Conservation (phyloP, 2,113 vertebrate genomes). For the Centropus unirufus region DNA sequence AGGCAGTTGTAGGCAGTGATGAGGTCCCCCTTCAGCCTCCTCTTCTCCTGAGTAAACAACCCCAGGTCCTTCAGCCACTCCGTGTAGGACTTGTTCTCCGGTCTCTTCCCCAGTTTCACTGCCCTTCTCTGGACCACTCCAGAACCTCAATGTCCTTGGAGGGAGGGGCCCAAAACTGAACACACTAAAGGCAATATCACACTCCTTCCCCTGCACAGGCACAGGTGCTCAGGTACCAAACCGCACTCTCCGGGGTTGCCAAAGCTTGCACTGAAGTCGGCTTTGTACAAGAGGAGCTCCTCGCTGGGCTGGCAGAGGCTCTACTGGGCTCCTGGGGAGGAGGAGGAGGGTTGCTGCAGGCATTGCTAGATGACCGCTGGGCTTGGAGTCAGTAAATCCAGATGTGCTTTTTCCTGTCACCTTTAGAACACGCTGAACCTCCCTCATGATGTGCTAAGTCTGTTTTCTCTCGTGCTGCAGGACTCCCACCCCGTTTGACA, state of each 20-base stretch:
- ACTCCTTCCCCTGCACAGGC: not conserved
- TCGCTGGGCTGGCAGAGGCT: accelerated
- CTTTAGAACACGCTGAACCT: accelerated
- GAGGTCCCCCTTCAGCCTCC: too few relatives aligned
- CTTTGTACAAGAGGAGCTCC: not conserved
- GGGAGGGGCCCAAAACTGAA: too few relatives aligned
- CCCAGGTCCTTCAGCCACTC: too few relatives aligned
- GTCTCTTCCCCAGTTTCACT: too few relatives aligned
- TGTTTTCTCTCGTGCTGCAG: conserved; percentile 52
- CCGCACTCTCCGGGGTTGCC: not conserved
- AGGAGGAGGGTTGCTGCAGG: not conserved
- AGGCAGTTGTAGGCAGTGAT: too few relatives aligned
- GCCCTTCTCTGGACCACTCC: too few relatives aligned
- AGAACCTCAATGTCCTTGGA: too few relatives aligned
- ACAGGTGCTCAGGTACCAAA: not conserved
- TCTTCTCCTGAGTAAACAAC: too few relatives aligned
- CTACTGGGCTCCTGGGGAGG: not conserved
- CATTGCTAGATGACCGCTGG: not conserved
- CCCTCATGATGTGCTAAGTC: accelerated
- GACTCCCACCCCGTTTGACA: conserved; percentile 87
- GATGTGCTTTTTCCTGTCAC: not conserved
- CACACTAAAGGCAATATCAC: accelerated
- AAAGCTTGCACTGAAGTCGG: not conserved
- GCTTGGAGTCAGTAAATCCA: not conserved
- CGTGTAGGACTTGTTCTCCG: too few relatives aligned